A percentile compares a stretch with the other conserved stretches of the same genome.
phyloP scores from a whole-genome alignment of 2,797 vertebrate species.

The Hydrolagus colliei region DNA sequence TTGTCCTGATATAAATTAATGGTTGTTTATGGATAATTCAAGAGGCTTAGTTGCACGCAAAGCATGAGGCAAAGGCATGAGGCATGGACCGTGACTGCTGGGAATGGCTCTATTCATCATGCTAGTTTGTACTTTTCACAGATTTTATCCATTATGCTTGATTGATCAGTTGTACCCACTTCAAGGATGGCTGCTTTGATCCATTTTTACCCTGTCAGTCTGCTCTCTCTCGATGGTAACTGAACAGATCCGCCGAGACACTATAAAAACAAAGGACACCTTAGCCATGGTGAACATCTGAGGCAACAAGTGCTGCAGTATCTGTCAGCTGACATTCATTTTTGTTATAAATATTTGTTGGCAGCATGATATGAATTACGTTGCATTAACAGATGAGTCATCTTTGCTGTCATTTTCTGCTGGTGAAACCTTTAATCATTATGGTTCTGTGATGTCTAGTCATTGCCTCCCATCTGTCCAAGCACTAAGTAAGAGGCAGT shows the following conservation, averaged over 20 bases:
- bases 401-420: neutral
- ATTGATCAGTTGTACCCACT: neutral
- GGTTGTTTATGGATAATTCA: neutral
- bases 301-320: neutral
- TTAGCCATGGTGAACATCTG: neutral
- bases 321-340: neutral
- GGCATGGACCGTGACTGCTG: neutral
- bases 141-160: neutral
- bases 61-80: neutral
- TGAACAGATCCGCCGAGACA: neutral
- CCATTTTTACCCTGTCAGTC: too few species aligned
- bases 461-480: neutral
- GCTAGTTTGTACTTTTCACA: neutral
- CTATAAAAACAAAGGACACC: neutral
- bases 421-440: neutral
- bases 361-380: neutral
- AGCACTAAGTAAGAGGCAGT: neutral
- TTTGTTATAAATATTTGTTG: neutral
- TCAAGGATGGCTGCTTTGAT: too few species aligned
- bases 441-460: neutral
- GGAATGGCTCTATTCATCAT: neutral
- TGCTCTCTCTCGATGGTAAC: too few species aligned
- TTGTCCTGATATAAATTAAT: neutral
- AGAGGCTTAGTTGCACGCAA: neutral
- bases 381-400: neutral